Evolutionary conservation across 2,888 invertebrate genomes (phyloP), one percentile per base, ranked within the genome.

Genomic region (Herminia tarsipennalis): DNA sequence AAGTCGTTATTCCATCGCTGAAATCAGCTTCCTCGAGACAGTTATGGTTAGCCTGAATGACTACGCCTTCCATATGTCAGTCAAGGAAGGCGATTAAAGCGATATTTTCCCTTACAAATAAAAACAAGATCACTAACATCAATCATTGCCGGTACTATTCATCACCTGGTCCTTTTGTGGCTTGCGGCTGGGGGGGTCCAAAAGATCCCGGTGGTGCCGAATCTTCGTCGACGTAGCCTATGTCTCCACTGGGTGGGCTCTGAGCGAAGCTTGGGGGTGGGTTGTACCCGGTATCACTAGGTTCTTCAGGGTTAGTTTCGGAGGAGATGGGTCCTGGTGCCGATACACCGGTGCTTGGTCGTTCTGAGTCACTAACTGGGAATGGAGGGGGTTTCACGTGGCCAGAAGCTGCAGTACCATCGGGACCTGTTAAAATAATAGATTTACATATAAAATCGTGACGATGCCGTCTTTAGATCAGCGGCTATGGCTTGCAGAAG

Each of bases 331-430:
- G 67, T 25, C 44, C 61, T 56, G 60, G 72, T 53, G 62, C 63
- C 43, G 65, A 67, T 2, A 60, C 62, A 17, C 55, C 29, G 27
- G 34, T 77, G 39, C 60, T 72, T 2, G 83, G 80, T 49, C 80
- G 73, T 3, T 85, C 86, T 54, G 78, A 76, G 8, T 89, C 88
- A 36, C 77, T 70, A n/a, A 58, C 55, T 21, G 85, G 78, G 65
- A 87, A 91, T 1, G 88, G 89, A 8, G 89, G 86, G 12, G 93
- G 93, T 63, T 92, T 93, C 3, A 92, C 86, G 62, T 92, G 92
- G 0, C 93, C 93, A 56, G 93, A 93, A 17, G 93, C 93, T 21
- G 93, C 93, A 3, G 93, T 92, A 18, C 90, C 92, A 50, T 92
- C 92, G 10, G 92, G 92, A 18, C 88, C 89, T 87, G 67, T 41